A percentile compares a stretch with the other conserved stretches of the same genome.
These are phyloP conservation scores for Cotesia congregata DNA, from an alignment of 2,888 invertebrate species.

Conservation along the genomic window DNA sequence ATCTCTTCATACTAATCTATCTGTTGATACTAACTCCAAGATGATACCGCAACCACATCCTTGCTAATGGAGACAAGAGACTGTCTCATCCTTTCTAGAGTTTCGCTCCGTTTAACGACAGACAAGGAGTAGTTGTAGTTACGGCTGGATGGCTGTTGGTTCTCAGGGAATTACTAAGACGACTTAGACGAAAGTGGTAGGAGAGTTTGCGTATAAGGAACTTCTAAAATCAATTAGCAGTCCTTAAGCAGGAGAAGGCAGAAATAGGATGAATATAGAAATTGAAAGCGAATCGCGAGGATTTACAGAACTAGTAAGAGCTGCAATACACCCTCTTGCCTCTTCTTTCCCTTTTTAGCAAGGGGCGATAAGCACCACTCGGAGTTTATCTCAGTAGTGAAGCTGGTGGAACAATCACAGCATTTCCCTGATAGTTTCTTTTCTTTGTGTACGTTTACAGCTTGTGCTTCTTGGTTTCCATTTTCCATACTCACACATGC, in stretches of 20 bases:
- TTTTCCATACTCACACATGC: neutral
- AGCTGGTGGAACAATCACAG: slow-evolving; percentile 61
- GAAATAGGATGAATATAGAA: slow-evolving; percentile 20
- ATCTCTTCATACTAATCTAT: neutral
- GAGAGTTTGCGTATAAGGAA: slow-evolving; percentile 52
- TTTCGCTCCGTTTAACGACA: slow-evolving; percentile 44
- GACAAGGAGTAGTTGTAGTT: slow-evolving; percentile 39
- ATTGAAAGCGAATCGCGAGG: slow-evolving; percentile 6
- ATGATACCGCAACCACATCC: slow-evolving; percentile 20
- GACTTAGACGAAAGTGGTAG: slow-evolving; percentile 48
- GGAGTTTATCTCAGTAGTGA: slow-evolving; percentile 59
- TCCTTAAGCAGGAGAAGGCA: slow-evolving; percentile 53
- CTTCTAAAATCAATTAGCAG: slow-evolving; percentile 70
- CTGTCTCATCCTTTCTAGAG: slow-evolving; percentile 5
- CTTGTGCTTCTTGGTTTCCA: neutral
- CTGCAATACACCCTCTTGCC: slow-evolving; percentile 22
- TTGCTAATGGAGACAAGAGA: slow-evolving; percentile 35
- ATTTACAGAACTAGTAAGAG: slow-evolving; percentile 23
- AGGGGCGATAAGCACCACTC: slow-evolving; percentile 44
- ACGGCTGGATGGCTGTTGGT: slow-evolving; percentile 42
- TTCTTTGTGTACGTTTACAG: slow-evolving; percentile 9
- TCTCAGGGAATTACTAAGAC: slow-evolving; percentile 55
- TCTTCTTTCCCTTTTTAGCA: slow-evolving; percentile 32
- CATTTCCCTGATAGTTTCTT: slow-evolving; percentile 54
- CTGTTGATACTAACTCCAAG: neutral